Conservation (phyloP, 2,113 vertebrate genomes). For the Platysteira castanea region DNA sequence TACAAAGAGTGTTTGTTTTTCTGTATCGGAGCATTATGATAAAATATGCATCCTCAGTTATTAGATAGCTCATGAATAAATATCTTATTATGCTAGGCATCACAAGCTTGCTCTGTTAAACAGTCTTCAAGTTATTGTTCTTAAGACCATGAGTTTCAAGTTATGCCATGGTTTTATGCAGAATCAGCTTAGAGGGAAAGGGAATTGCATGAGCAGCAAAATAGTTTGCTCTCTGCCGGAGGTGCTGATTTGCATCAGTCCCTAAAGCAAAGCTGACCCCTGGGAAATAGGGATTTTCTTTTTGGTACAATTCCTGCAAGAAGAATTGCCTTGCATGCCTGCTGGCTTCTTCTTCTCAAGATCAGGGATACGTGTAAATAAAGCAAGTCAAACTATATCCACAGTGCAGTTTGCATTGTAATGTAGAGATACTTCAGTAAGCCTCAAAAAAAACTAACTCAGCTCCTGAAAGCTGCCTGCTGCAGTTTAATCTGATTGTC, state of each 20-base stretch:
- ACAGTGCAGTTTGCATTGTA: background rate
- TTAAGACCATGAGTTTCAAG: background rate
- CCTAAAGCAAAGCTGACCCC: background rate
- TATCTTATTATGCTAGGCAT: background rate
- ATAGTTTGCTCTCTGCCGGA: background rate
- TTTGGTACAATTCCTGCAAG: background rate
- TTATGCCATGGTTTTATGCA: background rate
- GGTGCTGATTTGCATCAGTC: conserved; percentile 22
- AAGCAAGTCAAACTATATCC: background rate
- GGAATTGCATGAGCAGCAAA: conserved; percentile 12
- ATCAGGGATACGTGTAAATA: background rate
- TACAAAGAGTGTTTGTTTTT: conserved; percentile 8
- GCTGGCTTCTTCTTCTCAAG: background rate
- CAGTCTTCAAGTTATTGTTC: conserved; percentile 21
- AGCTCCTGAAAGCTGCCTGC: background rate
- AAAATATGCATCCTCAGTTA: conserved; percentile 58
- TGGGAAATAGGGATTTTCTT: conserved; percentile 9
- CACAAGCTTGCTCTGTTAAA: background rate
- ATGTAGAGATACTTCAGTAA: background rate
- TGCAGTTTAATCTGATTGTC: background rate
- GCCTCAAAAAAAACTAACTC: background rate
- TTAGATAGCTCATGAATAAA: conserved; percentile 61
- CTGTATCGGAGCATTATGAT: background rate
- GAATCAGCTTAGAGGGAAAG: conserved; percentile 7
- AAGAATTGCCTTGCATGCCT: background rate